Conservation (phyloP, 35 echinoderm and acorn worm species). For the Amphiura filiformis region DNA sequence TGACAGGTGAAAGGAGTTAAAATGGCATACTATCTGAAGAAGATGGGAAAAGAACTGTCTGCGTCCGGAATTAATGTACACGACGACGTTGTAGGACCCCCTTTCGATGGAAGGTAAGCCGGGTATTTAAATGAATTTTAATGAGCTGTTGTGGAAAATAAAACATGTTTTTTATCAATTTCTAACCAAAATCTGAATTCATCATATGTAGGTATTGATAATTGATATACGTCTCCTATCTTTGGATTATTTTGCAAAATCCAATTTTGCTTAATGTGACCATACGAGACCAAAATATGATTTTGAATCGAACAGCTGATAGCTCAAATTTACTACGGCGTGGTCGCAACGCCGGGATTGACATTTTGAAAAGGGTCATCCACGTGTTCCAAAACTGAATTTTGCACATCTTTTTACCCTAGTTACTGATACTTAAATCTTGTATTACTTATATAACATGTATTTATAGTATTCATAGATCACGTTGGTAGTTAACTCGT, state of each 20-base stretch:
- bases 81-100: not conserved
- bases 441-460: not conserved
- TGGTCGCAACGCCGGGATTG: not conserved
- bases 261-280: too few species aligned
- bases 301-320: not conserved
- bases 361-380: slow-evolving; percentile 13
- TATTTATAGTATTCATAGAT: not conserved
- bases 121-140: slow-evolving; percentile 14
- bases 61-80: not conserved
- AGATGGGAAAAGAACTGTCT: not conserved
- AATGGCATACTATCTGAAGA: slow-evolving; percentile 2
- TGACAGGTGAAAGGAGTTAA: not conserved
- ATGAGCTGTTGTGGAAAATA: slow-evolving; percentile 3
- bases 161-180: too few species aligned
- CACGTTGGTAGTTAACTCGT: not conserved
- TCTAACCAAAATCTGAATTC: too few species aligned
- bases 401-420: not conserved
- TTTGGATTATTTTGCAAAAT: too few species aligned
- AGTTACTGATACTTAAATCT: not conserved
- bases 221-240: too few species aligned
- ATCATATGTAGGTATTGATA: too few species aligned
- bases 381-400: not conserved
- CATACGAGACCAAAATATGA: not conserved
- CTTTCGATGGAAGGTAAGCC: not conserved
- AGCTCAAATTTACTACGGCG: not conserved